Conservation (phyloP, 2,888 invertebrate species). For the Acronicta leporina region DNA sequence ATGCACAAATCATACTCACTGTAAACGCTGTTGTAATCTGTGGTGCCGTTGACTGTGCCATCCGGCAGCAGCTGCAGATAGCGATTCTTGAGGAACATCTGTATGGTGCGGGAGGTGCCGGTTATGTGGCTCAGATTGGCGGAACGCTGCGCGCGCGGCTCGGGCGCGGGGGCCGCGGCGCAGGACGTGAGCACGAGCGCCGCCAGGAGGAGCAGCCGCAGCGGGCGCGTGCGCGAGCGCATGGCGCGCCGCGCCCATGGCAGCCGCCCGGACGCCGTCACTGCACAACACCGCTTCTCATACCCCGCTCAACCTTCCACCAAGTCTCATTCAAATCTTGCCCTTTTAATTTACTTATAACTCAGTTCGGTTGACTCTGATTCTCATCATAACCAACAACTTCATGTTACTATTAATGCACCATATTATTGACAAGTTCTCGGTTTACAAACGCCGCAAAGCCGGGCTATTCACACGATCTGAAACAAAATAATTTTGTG, state of each 20-base stretch:
- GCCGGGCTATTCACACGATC: slow-evolving; percentile 75
- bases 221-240: slow-evolving; percentile 86
- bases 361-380: slow-evolving; percentile 53
- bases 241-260: slow-evolving; percentile 88
- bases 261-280: slow-evolving; percentile 87
- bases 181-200: slow-evolving; percentile 87
- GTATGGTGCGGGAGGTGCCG: slow-evolving; percentile 94
- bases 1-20: slow-evolving; percentile 90
- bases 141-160: slow-evolving; percentile 92
- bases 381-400: slow-evolving; percentile 53
- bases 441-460: slow-evolving; percentile 67
- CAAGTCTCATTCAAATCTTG: slow-evolving; percentile 36
- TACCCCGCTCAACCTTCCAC: slow-evolving; percentile 67
- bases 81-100: slow-evolving; percentile 95
- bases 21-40: slow-evolving; percentile 94
- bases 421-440: slow-evolving; percentile 50
- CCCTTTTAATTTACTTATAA: slow-evolving; percentile 35
- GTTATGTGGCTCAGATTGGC: slow-evolving; percentile 95
- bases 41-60: slow-evolving; percentile 95
- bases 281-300: slow-evolving; percentile 78
- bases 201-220: slow-evolving; percentile 86
- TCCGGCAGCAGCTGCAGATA: slow-evolving; percentile 95
- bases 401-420: slow-evolving; percentile 60
- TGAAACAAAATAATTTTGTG: slow-evolving; percentile 79
- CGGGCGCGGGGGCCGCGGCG: slow-evolving; percentile 87